Evolutionary conservation across 2,113 vertebrate species (phyloP), one percentile per base, ranked within the genome.

Genomic region (Solea solea): DNA sequence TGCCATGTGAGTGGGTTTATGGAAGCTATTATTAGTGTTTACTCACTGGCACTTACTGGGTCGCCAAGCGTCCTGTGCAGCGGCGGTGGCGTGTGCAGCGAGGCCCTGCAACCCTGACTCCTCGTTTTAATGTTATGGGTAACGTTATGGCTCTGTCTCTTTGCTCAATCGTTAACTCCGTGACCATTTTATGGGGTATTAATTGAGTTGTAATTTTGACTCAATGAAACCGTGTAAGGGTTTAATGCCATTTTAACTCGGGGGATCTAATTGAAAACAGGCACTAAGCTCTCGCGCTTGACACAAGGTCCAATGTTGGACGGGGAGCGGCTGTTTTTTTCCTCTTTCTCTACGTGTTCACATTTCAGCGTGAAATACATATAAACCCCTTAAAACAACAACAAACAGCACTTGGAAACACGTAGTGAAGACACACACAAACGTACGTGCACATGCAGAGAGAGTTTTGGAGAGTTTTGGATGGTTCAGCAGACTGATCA

Each of bases 121-220:
- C 71, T 78, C 63, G 80, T 84, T 89, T 88, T 86, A 91, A 90
- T 89, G 88, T 91, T 91, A 91, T 85, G 87, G 86, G 81, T 81
- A 85, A 83, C 52, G 72, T 90, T 91, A 93, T 81, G 85, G 84
- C 86, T 81, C 88, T 79, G 89, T 88, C 84, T 87, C 86, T 86
- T 83, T 83, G 83, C 82, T 86, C 86, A 84, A 78, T 91, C 90
- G 86, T 93, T 92, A 92, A 92, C 89, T 90, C 88, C 74, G 63
- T 89, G 89, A 90, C 88, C 88, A 84, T 88, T 91, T 91, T 91
- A 92, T 83, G 86, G 86, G 88, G 88, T 90, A 91, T 93, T 92
- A 93, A 93, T 91, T 92, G 89, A 90, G 89, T 91, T 89, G 87
- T 92, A 92, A 92, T 93, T 92, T 90, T 88, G 86, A 86, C 85